phyloP scores from a whole-genome alignment of 2,113 vertebrate species.

The Aix galericulata region DNA sequence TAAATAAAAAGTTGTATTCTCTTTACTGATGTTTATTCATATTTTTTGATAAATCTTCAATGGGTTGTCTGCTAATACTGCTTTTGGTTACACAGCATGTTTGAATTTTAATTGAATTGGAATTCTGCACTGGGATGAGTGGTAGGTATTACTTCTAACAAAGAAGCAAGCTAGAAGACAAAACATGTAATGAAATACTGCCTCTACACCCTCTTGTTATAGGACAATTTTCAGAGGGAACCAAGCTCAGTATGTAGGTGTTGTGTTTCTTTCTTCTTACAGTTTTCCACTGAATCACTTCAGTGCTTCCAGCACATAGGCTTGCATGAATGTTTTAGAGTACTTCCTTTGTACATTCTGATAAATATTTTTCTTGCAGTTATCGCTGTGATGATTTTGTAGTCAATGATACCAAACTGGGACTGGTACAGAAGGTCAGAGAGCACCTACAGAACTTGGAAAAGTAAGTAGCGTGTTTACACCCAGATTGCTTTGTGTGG shows the following conservation, averaged over 20 bases:
- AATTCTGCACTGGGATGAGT: neutral
- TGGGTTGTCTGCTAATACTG: neutral
- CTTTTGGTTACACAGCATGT: neutral
- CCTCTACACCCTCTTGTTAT: neutral
- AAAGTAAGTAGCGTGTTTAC: constrained; percentile 84
- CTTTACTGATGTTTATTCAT: neutral
- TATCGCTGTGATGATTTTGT: constrained; percentile 98
- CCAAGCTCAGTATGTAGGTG: neutral
- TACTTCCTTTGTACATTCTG: neutral
- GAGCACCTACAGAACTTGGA: constrained; percentile 97
- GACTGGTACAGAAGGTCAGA: constrained; percentile 93
- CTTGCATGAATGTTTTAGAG: neutral
- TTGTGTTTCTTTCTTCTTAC: neutral
- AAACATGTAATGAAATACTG: neutral
- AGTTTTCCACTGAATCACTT: neutral
- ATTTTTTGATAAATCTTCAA: neutral
- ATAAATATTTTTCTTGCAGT: constrained; percentile 78
- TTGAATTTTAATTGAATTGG: neutral
- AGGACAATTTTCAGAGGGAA: neutral
- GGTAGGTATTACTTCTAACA: neutral
- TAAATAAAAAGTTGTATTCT: neutral
- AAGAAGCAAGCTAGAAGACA: neutral
- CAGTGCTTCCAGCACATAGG: neutral
- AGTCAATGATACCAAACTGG: constrained; percentile 95
- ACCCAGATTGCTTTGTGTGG: neutral